Conservation (phyloP, 2,888 invertebrate genomes). For the Alitta virens region DNA sequence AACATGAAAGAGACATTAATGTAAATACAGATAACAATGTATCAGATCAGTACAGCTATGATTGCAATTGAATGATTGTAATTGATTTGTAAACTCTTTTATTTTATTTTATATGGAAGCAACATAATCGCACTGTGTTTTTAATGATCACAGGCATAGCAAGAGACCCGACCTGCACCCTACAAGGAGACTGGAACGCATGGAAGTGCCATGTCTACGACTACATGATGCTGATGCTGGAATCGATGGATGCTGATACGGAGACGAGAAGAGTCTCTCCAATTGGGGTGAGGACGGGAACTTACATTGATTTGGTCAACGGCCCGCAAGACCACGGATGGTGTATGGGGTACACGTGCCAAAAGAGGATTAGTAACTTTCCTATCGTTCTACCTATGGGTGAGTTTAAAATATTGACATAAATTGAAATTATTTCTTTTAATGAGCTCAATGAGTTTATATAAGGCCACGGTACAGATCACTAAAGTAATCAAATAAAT, state of each 20-base stretch:
- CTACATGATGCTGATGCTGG: slow-evolving; percentile 46
- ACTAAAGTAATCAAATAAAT: too few relatives aligned
- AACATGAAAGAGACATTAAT: too few relatives aligned
- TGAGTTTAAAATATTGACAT: slow-evolving; percentile 20
- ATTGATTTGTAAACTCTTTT: too few relatives aligned
- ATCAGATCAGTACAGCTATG: too few relatives aligned
- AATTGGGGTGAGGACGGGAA: slow-evolving; percentile 35
- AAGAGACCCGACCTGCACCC: slow-evolving; percentile 29
- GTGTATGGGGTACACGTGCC: slow-evolving; percentile 54
- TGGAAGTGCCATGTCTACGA: slow-evolving; percentile 37
- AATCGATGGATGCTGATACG: slow-evolving; percentile 52
- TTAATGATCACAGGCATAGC: slow-evolving; percentile 44
- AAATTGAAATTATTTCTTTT: too few relatives aligned
- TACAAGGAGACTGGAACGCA: slow-evolving; percentile 34
- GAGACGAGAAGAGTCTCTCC: slow-evolving; percentile 51
- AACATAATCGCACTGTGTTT: too few relatives aligned
- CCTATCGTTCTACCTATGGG: slow-evolving; percentile 46
- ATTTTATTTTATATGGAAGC: too few relatives aligned
- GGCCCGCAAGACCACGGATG: slow-evolving; percentile 56
- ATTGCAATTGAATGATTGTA: too few relatives aligned
- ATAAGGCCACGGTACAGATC: too few relatives aligned
- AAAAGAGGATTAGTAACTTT: slow-evolving; percentile 48
- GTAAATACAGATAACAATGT: too few relatives aligned
- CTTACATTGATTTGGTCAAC: slow-evolving; percentile 50
- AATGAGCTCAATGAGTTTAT: too few relatives aligned